phyloP scores from a whole-genome alignment of 2,113 vertebrate genomes.

The Orycteropus afer region DNA sequence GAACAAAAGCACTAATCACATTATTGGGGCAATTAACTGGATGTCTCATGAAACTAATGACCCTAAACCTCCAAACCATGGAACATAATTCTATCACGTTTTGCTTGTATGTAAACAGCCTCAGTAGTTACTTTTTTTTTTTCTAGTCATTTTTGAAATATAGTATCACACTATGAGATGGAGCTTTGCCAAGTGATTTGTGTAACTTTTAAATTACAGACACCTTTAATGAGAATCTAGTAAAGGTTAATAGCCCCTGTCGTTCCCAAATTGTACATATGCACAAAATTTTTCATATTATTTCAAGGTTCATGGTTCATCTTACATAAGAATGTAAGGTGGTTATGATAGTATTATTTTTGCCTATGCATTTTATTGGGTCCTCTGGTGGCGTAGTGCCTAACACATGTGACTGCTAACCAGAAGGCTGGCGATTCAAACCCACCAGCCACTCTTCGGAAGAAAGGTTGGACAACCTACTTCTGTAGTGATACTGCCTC shows the following conservation, averaged over 20 bases:
- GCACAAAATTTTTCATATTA: not conserved
- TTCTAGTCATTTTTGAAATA: too few species aligned
- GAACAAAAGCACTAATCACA: too few species aligned
- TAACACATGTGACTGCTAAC: too few species aligned
- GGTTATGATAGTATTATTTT: not conserved
- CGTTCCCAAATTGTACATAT: not conserved
- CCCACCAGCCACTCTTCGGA: too few species aligned
- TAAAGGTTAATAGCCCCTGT: not conserved
- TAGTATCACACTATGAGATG: not conserved
- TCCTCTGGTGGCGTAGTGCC: too few species aligned
- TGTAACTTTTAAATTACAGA: not conserved
- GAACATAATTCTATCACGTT: not conserved
- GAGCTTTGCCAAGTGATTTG: not conserved
- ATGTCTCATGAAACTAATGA: not conserved
- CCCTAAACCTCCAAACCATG: not conserved
- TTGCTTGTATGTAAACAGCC: not conserved
- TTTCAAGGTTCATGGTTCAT: not conserved
- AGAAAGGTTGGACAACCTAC: too few species aligned
- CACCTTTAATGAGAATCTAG: constrained; percentile 6
- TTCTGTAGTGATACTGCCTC: too few species aligned
- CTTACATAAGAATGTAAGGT: not conserved
- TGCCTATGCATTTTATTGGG: constrained; percentile 6
- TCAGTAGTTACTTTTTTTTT: not conserved
- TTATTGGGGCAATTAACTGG: not conserved
- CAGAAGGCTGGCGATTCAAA: too few species aligned